Evolutionary conservation across 2,113 vertebrate genomes (phyloP).

Genomic region (Tragulus kanchil): DNA sequence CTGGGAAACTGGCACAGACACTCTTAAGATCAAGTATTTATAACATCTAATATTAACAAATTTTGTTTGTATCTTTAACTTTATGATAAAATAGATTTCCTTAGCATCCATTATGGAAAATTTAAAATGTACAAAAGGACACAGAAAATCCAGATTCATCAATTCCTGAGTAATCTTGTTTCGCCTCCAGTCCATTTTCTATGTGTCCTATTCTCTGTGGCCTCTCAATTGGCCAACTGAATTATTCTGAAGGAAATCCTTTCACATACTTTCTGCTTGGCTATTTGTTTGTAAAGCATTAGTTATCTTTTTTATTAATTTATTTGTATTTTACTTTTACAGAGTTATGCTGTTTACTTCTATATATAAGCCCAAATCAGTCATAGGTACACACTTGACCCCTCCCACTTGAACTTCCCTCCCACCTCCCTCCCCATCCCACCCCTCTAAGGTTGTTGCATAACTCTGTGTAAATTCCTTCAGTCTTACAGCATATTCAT

Average conservation of each 20-base stretch:
- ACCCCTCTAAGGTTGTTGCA: no score
- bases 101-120: background rate
- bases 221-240: background rate
- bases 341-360: no score
- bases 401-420: no score
- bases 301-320: background rate
- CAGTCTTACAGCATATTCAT: no score
- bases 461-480: no score
- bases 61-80: background rate
- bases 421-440: no score
- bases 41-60: no score
- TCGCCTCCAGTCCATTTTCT: background rate
- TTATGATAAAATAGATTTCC: constrained; percentile 26
- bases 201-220: background rate
- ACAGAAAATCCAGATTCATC: background rate
- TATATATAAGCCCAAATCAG: no score
- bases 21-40: background rate
- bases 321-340: no score
- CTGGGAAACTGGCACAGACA: background rate
- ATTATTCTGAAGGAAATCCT: background rate
- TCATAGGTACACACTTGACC: no score
- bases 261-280: background rate
- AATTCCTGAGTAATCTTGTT: background rate
- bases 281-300: background rate
- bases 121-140: background rate